phyloP scores from a whole-genome alignment of 2,888 invertebrate genomes.

The Syrphus vitripennis region DNA sequence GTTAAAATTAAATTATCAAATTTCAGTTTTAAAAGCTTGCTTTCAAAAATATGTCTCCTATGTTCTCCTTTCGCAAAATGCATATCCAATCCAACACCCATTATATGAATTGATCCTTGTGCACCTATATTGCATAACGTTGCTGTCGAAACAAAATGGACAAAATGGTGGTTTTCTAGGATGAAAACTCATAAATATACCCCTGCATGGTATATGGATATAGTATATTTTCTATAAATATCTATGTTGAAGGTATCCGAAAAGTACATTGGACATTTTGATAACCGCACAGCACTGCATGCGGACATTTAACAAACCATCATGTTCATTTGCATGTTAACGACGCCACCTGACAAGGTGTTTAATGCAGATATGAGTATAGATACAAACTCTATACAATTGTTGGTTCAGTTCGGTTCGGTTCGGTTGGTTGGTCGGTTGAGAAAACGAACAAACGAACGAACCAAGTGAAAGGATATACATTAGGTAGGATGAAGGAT shows the following conservation, averaged over 20 bases:
- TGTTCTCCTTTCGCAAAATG: not conserved
- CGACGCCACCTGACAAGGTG: conserved; percentile 72
- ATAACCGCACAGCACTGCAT: conserved; percentile 66
- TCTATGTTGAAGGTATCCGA: conserved; percentile 36
- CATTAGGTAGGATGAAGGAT: not conserved
- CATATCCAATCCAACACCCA: conserved; percentile 1
- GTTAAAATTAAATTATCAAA: conserved; percentile 56
- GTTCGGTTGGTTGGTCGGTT: not conserved
- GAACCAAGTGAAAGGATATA: conserved; percentile 45
- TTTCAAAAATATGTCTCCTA: not conserved
- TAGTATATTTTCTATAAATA: not conserved
- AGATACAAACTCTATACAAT: conserved; percentile 67
- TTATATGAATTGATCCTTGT: conserved; percentile 4
- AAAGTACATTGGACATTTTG: conserved; percentile 52
- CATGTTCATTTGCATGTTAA: conserved; percentile 73
- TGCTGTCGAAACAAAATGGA: not conserved
- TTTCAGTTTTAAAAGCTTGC: not conserved
- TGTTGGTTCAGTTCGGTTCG: conserved; percentile 13
- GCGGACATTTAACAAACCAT: conserved; percentile 68
- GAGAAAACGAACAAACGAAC: conserved; percentile 7
- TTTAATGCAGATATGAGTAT: conserved; percentile 71
- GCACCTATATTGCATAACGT: not conserved
- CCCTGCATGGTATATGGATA: too few relatives aligned
- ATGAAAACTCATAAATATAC: not conserved
- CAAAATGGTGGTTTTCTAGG: not conserved